Percentiles rank a stretch among this genome's conserved stretches.
These are phyloP conservation scores for Thaumetopoea pityocampa DNA, from an alignment of 1,140 invertebrate genomes.

Conservation along the genomic window DNA sequence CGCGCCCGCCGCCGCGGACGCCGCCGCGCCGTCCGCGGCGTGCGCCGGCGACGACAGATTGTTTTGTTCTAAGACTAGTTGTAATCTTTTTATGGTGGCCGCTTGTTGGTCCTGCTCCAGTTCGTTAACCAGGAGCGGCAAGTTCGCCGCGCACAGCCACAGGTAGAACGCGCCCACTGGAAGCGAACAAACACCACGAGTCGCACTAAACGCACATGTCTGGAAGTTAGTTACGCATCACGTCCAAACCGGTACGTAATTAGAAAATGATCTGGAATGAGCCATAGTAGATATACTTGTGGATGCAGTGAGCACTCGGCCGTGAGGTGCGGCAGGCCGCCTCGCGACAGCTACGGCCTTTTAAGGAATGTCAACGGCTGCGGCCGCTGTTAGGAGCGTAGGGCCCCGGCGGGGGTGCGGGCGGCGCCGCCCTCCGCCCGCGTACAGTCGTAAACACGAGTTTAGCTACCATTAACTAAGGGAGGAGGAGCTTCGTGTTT, in stretches of 20 bases:
- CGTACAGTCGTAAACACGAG: no score
- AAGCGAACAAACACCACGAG: slow-evolving; percentile 28
- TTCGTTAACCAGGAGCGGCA: slow-evolving; percentile 60
- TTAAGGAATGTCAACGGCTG: no score
- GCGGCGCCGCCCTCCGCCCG: no score
- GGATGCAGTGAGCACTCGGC: no score
- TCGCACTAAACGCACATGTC: background rate
- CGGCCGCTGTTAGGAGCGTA: no score
- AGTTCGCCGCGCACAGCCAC: slow-evolving; percentile 58
- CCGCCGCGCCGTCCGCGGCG: background rate
- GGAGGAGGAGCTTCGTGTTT: no score
- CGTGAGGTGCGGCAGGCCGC: no score
- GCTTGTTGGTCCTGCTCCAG: slow-evolving; percentile 52
- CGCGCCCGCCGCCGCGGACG: no score
- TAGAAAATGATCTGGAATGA: background rate
- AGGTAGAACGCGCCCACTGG: slow-evolving; percentile 66
- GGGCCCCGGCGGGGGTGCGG: no score
- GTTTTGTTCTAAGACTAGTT: slow-evolving; percentile 34
- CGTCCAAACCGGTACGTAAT: background rate
- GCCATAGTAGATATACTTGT: no score
- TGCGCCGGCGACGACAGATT: slow-evolving; percentile 6
- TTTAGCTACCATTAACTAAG: no score
- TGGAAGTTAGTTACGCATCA: background rate
- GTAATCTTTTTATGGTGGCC: slow-evolving; percentile 45
- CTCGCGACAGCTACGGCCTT: no score